phyloP scores from a whole-genome alignment of 2,113 vertebrate species.

The Macrotus californicus region DNA sequence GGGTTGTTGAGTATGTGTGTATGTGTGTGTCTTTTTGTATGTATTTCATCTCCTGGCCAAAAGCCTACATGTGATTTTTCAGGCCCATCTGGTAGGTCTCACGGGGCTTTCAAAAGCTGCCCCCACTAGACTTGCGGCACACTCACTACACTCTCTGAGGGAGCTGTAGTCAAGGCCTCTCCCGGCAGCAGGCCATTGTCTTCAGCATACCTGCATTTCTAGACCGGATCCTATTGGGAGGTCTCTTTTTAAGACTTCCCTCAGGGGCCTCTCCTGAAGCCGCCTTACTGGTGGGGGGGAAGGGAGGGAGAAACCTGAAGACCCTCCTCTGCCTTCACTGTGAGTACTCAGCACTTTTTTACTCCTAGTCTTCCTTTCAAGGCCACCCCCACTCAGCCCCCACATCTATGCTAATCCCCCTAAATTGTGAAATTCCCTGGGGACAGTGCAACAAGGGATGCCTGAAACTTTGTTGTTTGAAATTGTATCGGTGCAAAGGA shows the following conservation, averaged over 20 bases:
- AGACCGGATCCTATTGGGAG: background rate
- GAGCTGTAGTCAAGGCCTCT: background rate
- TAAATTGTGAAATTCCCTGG: background rate
- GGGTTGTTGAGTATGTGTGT: background rate
- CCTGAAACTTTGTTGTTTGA: background rate
- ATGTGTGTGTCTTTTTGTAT: background rate
- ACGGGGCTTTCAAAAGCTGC: background rate
- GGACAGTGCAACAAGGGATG: background rate
- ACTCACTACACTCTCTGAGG: background rate
- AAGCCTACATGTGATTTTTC: background rate
- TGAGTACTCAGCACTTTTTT: background rate
- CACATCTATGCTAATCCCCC: background rate
- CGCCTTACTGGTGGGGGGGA: background rate
- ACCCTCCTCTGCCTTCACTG: background rate
- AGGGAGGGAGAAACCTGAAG: background rate
- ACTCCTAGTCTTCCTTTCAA: background rate
- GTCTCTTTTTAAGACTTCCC: background rate
- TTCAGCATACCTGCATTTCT: background rate
- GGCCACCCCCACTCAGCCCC: background rate
- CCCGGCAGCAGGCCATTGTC: background rate
- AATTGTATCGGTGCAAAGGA: background rate
- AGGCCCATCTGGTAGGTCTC: background rate
- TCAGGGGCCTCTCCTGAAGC: background rate
- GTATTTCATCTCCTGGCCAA: background rate
- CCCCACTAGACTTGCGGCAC: too few relatives aligned